A percentile compares a stretch with the other conserved stretches of the same genome.
Conservation (phyloP, 2,113 vertebrate species). For the Sprattus sprattus region DNA sequence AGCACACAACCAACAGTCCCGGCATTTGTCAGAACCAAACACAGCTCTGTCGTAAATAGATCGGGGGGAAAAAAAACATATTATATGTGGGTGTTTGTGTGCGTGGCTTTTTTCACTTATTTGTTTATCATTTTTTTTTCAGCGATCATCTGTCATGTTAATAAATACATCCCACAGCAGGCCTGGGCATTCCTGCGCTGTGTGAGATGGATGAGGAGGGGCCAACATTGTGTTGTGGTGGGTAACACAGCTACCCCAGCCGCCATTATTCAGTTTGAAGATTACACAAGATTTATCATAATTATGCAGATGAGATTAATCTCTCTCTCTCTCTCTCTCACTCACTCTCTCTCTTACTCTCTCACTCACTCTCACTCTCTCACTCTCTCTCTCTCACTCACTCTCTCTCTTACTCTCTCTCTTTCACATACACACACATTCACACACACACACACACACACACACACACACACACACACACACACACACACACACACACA, state of each 20-base stretch:
- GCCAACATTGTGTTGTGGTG: not conserved
- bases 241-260: not conserved
- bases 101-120: not conserved
- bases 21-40: not conserved
- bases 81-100: too few relatives aligned
- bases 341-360: too few relatives aligned
- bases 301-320: not conserved
- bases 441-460: not conserved
- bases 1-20: not conserved
- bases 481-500: not conserved
- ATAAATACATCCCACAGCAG: not conserved
- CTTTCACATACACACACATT: too few relatives aligned
- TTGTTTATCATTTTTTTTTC: not conserved
- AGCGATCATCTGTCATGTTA: conserved; percentile 6
- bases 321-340: too few relatives aligned
- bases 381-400: too few relatives aligned
- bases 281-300: conserved; percentile 7
- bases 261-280: not conserved
- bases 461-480: not conserved
- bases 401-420: too few relatives aligned
- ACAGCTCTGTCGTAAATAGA: not conserved
- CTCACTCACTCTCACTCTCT: not conserved
- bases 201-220: not conserved
- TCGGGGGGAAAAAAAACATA: not conserved
- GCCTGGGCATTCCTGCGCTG: not conserved